Evolutionary conservation across 2,113 vertebrate species (phyloP).

Genomic region (Paramormyrops kingsleyae): DNA sequence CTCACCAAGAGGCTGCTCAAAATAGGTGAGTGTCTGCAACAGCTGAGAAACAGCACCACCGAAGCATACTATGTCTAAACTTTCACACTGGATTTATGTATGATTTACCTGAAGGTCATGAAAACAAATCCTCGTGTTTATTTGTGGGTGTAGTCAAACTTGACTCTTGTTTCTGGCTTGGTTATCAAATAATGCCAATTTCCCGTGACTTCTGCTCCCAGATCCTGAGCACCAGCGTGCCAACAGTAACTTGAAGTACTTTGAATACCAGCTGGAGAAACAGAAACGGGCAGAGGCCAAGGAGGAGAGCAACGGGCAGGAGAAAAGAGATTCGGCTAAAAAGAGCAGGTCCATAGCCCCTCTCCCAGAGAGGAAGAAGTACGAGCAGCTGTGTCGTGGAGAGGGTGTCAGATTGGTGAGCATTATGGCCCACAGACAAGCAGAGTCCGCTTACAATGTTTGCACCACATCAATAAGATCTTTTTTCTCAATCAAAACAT

Average conservation of each 20-base stretch:
- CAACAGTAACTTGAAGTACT: conserved; percentile 90
- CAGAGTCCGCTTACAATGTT: background rate
- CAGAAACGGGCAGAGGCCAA: conserved; percentile 62
- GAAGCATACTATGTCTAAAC: background rate
- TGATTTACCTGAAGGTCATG: background rate
- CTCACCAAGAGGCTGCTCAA: conserved; percentile 84
- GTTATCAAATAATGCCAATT: conserved; percentile 67
- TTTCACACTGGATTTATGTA: background rate
- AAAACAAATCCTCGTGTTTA: background rate
- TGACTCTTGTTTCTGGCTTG: background rate
- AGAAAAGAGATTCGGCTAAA: conserved; percentile 43
- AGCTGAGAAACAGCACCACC: background rate
- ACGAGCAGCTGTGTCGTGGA: conserved; percentile 95
- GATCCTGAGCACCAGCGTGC: conserved; percentile 92
- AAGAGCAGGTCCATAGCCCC: conserved; percentile 58
- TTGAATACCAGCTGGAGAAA: conserved; percentile 89
- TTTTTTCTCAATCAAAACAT: too few species aligned
- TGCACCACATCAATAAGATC: background rate
- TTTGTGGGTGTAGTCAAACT: background rate
- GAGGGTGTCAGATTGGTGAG: conserved; percentile 88
- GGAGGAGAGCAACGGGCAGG: conserved; percentile 43
- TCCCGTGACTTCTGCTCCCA: conserved; percentile 40
- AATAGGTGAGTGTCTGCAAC: conserved; percentile 66
- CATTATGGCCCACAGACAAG: background rate
- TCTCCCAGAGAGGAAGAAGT: conserved; percentile 89